Evolutionary conservation across 2,888 invertebrate species (phyloP), one percentile per base, ranked within the genome.

Genomic region (Dryocosmus kuriphilus): DNA sequence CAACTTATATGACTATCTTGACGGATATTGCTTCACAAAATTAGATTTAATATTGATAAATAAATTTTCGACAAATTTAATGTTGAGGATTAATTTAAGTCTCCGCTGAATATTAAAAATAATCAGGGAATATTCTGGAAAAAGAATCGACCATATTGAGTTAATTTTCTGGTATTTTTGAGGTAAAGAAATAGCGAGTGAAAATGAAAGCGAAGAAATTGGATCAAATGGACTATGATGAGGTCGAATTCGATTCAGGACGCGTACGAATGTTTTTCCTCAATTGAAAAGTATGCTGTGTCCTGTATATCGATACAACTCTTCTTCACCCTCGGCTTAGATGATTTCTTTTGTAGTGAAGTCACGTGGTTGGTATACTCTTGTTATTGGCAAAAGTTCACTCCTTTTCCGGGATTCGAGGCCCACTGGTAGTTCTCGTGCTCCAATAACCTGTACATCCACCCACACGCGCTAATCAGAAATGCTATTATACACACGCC

Each of bases 291-390:
- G 80, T 83, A 82, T 81, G 83, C 79, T 76, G 80, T 76, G 79
- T 83, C 77, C 80, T 75, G 82, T 83, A 82, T 87, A 87, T 87
- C 78, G 85, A 86, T 84, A 85, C 82, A 84, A 83, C 76, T 41
- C 76, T 76, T 74, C 76, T 74, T 75, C 63, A 60, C 77, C 73
- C 67, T 79, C 62, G 46, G 30, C 19, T 41, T 61, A 27, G 32
- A 27, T 62, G 77, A 55, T 74, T 55, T 63, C 63, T 16, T 76
- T 57, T 32, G 85, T 85, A 87, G 86, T 87, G 83, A 82, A 87
- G 86, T 88, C 87, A 89, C 88, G 86, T 87, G 86, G 84, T 81
- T 80, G 78, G 27, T 74, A 74, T 24, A 81, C 79, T 80, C 81
- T 83, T 82, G 80, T 84, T 84, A 84, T 85, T 84, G 83, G 78